Base-by-base conservation (phyloP, 2,113 vertebrate genomes). In the Antennarius striatus region DNA sequence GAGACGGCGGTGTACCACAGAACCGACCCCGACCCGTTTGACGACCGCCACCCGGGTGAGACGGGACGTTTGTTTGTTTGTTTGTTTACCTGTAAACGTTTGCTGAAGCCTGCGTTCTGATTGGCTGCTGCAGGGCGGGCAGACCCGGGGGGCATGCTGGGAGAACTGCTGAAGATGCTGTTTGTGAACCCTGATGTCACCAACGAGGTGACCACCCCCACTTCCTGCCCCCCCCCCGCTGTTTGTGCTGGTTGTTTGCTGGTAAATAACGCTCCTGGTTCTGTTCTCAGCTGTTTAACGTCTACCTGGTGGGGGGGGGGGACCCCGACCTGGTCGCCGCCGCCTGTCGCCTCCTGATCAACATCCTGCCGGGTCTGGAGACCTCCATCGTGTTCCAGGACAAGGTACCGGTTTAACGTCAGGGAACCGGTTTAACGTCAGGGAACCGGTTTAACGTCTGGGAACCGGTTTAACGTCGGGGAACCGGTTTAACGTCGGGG, bases 161-260 rank as follows among this genome's bases (percentile, higher is more conserved):
- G 97, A 63, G 95, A 97, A 42, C 86, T 99, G 13, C 91, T 99
- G 83, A 96, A 96, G 89, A 96, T 95, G 81, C 90, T 99, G 46
- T 97, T 98, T 81, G 95, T 94, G 91, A 98, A 98, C 3, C 96
- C 97, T 56, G 96, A 98, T 85, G 98, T 99, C 86, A 98, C 96
- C 80, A 98, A 98, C 11, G 94, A 95, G 74, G 97, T 99, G 93
- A 88, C 93, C 0, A 17, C n/a, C 1, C 16, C 22, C 22, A 22
- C 22, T 22, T 22, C 22, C 22, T 22, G 22, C 2, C 22, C 22
- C 22, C 22, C 22, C 22, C 22, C 2, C 22, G 1, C 2, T 22
- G 22, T 22, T 22, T 22, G 22, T 22, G 22, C 22, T 22, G 22
- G 22, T 22, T 22, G 22, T 22, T 22, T 22, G 2, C 22, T 22